Evolutionary conservation across 1,140 invertebrate species (phyloP), one percentile per base, ranked within the genome.

Genomic region (Ridgeia piscesae): DNA sequence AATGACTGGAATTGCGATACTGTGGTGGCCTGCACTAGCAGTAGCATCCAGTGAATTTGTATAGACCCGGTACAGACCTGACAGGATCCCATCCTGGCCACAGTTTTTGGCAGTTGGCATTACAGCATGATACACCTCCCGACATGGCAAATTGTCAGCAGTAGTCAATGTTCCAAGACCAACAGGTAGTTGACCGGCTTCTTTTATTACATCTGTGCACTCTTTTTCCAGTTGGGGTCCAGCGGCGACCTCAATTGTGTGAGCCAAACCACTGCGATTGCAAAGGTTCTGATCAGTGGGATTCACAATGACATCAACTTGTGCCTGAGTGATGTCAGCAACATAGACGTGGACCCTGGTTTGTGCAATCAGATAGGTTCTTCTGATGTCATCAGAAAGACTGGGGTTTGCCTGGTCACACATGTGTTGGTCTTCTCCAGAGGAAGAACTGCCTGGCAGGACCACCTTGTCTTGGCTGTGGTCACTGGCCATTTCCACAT

Each of bases 121-220:
- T 14, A 95, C 94, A 90, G 94, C 94, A 93, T 95, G 94, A 17
- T 93, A 92, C 11, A 95, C 92, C 31, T 33, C 31, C 35, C 94
- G 94, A 92, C 93, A 94, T 0, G 92, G 92, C 9, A 94, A 77
- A 9, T 91, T 92, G 77, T 94, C 94, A 35, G 91, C 91, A 21
- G 91, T 33, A 31, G 91, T 58, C 48, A n/a, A 31, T 1, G 1
- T 27, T 34, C 17, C 35, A 35, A 21, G 17, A 90, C 89, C 89
- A 34, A 90, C n/a, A 4, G 89, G 89, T 27, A 90, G 6, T 21
- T 27, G 21, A 6, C n/a, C 21, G 6, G 21, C n/a, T 77, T 89
- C 42, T 88, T 35, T 89, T 17, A 93, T 93, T 58, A 34, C 42
- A 33, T 33, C 34, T 42, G 35, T 88, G 58, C 92, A 77, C 89